Percentiles rank a stretch among this genome's conserved stretches.
phyloP scores from a whole-genome alignment of 2,797 vertebrate genomes.

The Hephaestus fuliginosus region DNA sequence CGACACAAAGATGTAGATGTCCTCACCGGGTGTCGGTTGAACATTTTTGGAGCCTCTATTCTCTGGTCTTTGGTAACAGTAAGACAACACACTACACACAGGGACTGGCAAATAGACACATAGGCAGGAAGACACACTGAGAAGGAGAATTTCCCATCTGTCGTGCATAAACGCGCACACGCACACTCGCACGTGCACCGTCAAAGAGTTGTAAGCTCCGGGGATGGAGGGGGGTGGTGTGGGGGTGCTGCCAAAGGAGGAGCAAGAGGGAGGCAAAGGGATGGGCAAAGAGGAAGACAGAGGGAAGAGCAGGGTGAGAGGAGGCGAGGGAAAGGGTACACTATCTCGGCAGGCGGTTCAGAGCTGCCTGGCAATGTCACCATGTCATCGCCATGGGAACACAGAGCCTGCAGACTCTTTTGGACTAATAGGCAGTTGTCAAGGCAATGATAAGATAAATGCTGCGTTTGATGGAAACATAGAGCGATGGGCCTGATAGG shows the following conservation, averaged over 20 bases:
- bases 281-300: conserved; percentile 50
- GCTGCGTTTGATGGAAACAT: conserved; percentile 84
- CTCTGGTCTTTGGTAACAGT: conserved; percentile 14
- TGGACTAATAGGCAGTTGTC: conserved; percentile 87
- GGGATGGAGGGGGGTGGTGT: conserved; percentile 7
- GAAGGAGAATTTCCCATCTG: conserved; percentile 49
- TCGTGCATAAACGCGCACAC: conserved; percentile 25
- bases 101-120: conserved; percentile 26
- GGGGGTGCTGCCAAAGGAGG: conserved; percentile 52
- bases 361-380: conserved; percentile 83
- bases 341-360: conserved; percentile 74
- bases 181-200: conserved; percentile 3
- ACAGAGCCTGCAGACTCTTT: conserved; percentile 73
- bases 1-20: conserved; percentile 2
- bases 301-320: conserved; percentile 54
- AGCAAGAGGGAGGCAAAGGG: conserved; percentile 45
- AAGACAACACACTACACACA: conserved; percentile 11
- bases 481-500: conserved; percentile 80
- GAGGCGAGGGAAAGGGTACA: conserved; percentile 61
- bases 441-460: conserved; percentile 87
- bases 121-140: conserved; percentile 32
- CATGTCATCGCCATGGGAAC: conserved; percentile 84
- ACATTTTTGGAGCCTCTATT: conserved; percentile 26
- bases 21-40: conserved; percentile 37
- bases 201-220: conserved; percentile 60